Evolutionary conservation across 1,140 invertebrate species (phyloP), one percentile per base, ranked within the genome.

Genomic region (Lethrus apterus): DNA sequence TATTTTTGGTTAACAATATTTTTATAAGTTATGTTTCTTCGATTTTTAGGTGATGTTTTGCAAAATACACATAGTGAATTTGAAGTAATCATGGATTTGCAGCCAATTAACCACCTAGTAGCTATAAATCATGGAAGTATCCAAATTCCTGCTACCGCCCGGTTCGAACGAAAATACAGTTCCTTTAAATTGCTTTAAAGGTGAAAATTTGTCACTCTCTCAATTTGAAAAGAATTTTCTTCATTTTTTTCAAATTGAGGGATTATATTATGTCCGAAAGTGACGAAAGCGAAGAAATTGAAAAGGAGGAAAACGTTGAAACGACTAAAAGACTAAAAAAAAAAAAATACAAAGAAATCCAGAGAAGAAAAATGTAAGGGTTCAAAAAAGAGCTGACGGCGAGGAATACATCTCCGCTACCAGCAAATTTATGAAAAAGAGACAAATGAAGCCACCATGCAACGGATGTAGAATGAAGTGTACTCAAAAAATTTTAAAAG

Each of bases 301-400:
- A 36, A n/a, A n/a, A n/a, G n/a, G n/a, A n/a, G n/a, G n/a, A n/a
- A n/a, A n/a, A n/a, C n/a, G n/a, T n/a, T n/a, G n/a, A n/a, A n/a
- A n/a, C n/a, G n/a, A n/a, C n/a, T n/a, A n/a, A n/a, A n/a, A n/a
- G n/a, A n/a, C n/a, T n/a, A n/a, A n/a, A n/a, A n/a, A n/a, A n/a
- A n/a, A n/a, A n/a, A n/a, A n/a, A n/a, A n/a, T n/a, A n/a, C n/a
- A 36, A 34, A 34, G 11, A 34, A 34, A 17, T 34, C 19, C 11
- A 17, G 3, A 20, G 35, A 38, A 38, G 18, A 38, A 38, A 17
- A 38, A 38, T 20, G 11, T 38, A 21, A 38, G 35, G n/a, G 23
- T 21, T 9, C 35, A 11, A 38, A 38, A 20, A 15, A 11, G 35
- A 38, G 15, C 35, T 38, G 24, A 5, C n/a, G 24, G 24, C n/a